Evolutionary conservation across 2,797 vertebrate species (phyloP).

Genomic region (Sarcophilus harrisii): DNA sequence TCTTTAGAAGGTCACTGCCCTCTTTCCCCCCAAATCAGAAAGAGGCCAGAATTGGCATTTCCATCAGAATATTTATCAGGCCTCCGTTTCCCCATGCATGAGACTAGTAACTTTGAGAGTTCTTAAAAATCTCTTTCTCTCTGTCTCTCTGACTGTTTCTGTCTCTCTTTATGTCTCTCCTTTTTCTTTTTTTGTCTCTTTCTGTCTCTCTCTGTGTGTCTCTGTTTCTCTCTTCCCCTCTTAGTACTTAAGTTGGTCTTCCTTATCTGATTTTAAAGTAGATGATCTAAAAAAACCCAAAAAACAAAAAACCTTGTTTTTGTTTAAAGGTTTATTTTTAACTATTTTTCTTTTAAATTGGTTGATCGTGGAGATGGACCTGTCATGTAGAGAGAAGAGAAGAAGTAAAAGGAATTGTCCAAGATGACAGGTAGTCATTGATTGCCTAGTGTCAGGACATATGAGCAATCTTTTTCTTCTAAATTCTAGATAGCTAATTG

Average conservation of each 20-base stretch:
- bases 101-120: background rate
- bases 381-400: background rate
- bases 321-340: background rate
- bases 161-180: background rate
- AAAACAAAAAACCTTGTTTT: too few relatives aligned
- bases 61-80: background rate
- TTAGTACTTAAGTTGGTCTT: background rate
- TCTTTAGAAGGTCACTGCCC: background rate
- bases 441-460: too few relatives aligned
- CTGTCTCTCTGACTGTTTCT: too few relatives aligned
- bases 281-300: background rate
- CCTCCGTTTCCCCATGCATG: background rate
- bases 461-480: too few relatives aligned
- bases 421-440: accelerated
- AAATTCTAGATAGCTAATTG: accelerated
- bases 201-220: background rate
- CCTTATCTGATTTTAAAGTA: background rate
- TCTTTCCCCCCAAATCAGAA: background rate
- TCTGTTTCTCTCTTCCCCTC: background rate
- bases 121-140: background rate
- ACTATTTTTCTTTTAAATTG: background rate
- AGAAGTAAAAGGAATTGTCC: background rate
- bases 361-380: too few relatives aligned
- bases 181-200: background rate
- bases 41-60: background rate